Conservation (phyloP, 2,888 invertebrate genomes). For the Hesperia comma region DNA sequence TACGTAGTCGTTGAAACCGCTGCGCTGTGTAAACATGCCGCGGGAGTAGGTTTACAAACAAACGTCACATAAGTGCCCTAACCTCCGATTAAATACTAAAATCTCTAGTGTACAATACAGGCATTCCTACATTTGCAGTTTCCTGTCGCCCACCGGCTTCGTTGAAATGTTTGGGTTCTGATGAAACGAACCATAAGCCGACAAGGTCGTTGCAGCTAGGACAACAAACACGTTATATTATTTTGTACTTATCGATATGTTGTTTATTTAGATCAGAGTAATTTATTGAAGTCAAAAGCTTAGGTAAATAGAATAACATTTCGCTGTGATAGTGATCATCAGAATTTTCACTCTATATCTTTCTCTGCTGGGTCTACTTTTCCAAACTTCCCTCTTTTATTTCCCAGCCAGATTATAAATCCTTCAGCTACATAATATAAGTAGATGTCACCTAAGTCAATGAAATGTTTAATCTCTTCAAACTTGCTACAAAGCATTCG, state of each 20-base stretch:
- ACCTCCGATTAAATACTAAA: constrained; percentile 19
- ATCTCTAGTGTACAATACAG: constrained; percentile 15
- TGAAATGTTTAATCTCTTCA: not conserved
- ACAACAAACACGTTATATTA: not conserved
- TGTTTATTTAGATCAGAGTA: too few species aligned
- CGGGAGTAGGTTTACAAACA: constrained; percentile 19
- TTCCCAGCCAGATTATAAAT: not conserved
- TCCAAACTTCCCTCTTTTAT: not conserved
- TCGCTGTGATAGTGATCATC: too few species aligned
- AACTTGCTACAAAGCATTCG: constrained; percentile 6
- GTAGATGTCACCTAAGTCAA: not conserved
- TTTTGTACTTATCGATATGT: too few species aligned
- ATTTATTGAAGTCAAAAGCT: too few species aligned
- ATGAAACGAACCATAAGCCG: not conserved
- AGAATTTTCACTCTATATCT: too few species aligned
- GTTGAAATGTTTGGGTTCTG: constrained; percentile 11
- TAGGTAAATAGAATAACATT: too few species aligned
- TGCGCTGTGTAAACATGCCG: constrained; percentile 11
- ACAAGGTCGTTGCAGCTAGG: not conserved
- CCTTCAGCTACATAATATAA: too few species aligned
- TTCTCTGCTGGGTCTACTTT: too few species aligned
- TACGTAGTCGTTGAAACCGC: not conserved
- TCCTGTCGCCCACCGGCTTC: constrained; percentile 24
- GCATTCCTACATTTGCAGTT: constrained; percentile 24
- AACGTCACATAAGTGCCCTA: constrained; percentile 11